phyloP scores from a whole-genome alignment of 2,113 vertebrate species.

The Willisornis vidua region DNA sequence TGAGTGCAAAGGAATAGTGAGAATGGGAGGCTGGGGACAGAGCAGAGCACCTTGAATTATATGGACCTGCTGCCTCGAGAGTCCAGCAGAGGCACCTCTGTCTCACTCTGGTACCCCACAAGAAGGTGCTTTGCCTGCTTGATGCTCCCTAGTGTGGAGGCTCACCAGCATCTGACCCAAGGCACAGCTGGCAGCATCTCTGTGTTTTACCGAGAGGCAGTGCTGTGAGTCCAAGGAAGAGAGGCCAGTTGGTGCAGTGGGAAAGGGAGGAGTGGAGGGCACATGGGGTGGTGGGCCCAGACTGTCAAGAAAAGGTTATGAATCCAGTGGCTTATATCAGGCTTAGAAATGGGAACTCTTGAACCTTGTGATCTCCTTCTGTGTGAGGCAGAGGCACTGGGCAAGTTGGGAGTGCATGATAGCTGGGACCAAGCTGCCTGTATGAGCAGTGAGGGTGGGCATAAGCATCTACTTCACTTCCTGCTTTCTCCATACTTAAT shows the following conservation, averaged over 20 bases:
- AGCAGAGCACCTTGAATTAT: background rate
- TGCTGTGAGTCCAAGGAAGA: background rate
- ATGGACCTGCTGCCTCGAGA: background rate
- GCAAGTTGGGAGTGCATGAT: fast-evolving
- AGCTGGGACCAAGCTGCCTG: background rate
- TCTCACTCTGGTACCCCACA: background rate
- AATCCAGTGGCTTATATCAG: background rate
- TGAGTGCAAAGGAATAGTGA: background rate
- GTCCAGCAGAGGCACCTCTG: too few relatives aligned
- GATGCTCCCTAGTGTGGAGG: background rate
- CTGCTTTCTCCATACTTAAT: background rate
- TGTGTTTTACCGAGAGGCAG: fast-evolving
- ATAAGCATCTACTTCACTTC: background rate
- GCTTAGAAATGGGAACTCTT: background rate
- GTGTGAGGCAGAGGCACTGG: fast-evolving
- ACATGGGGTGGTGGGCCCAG: background rate
- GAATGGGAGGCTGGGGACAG: background rate
- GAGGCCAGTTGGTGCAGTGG: fast-evolving
- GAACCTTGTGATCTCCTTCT: background rate
- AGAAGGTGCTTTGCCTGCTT: background rate
- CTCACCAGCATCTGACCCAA: background rate
- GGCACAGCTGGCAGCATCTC: background rate
- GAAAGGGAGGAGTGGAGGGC: background rate
- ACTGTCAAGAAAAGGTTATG: background rate
- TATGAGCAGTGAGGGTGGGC: background rate